These are phyloP conservation scores for Drymonia ruficornis DNA, from an alignment of 2,888 invertebrate genomes.

Conservation along the genomic window DNA sequence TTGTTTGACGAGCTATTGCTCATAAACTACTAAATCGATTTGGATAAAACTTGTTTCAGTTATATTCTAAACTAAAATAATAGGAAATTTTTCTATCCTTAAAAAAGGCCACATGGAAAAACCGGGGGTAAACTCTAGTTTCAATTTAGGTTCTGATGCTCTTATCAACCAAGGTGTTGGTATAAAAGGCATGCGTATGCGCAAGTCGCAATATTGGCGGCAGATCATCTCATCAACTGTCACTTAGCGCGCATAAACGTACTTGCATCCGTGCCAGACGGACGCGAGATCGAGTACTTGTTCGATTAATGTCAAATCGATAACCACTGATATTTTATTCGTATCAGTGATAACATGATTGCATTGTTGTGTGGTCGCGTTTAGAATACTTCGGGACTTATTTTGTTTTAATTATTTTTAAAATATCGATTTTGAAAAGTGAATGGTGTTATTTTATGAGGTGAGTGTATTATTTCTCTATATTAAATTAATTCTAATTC, in stretches of 20 bases:
- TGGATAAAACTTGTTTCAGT: too few relatives aligned
- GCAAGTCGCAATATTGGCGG: conserved; percentile 27
- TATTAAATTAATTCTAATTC: too few relatives aligned
- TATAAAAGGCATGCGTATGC: conserved; percentile 34
- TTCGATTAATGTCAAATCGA: conserved; percentile 21
- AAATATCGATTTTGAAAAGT: conserved; percentile 18
- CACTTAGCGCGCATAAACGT: conserved; percentile 12
- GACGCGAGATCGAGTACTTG: conserved; percentile 23
- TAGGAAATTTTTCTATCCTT: background rate
- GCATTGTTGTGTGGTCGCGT: background rate
- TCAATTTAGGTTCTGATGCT: conserved; percentile 10
- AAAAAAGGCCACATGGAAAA: background rate
- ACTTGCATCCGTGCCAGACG: conserved; percentile 10
- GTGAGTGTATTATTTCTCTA: conserved; percentile 21
- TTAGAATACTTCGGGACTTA: background rate
- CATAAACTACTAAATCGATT: too few relatives aligned
- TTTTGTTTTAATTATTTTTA: background rate
- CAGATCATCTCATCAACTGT: conserved; percentile 32
- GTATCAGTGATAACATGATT: conserved; percentile 8
- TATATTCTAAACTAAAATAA: background rate
- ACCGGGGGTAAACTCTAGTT: background rate
- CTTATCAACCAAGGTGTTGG: conserved; percentile 24
- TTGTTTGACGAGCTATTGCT: too few relatives aligned
- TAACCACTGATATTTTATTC: conserved; percentile 5
- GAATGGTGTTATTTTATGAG: conserved; percentile 35